Base-by-base conservation (phyloP, 1,140 invertebrate genomes). In the Trichogramma pretiosum region DNA sequence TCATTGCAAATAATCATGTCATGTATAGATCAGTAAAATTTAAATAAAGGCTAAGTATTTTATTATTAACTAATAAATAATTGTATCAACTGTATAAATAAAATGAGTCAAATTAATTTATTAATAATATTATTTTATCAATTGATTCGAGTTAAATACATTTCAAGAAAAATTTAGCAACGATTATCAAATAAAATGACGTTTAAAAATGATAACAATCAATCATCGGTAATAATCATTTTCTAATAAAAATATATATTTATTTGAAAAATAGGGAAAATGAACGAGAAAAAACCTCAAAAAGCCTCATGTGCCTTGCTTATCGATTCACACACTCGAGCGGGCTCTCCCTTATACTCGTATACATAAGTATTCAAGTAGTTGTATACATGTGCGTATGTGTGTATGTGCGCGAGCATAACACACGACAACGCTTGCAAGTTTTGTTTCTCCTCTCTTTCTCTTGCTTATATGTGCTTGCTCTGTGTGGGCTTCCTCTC, bases 271-370 rank as follows among this genome's bases (percentile, higher is more conserved):
- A 11, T 7, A 7, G 23, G 18, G 38, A 40, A 26, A 40, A 39
- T 30, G 37, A 28, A n/a, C 13, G 17, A 48, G 32, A 48, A 36
- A 48, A 48, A 42, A 28, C 5, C 39, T 39, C 42, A 19, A 48
- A 48, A 48, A 42, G 33, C 16, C 17, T 38, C n/a, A n/a, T n/a
- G n/a, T n/a, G 33, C 5, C 38, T 39, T 24, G 23, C 23, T 42
- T 48, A 48, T 48, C 33, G 38, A 48, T 48, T 48, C 46, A 41
- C 30, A 48, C 8, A 41, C 30, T 34, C 17, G 22, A 24, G 14
- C 28, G 18, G 19, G 18, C 13, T 9, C n/a, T n/a, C n/a, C n/a
- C n/a, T n/a, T n/a, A 38, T 19, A 13, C 36, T 22, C 36, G 23
- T 21, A 22, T 13, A n/a, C n/a, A 9, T 11, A 3, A 17, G 22